Percentiles rank a stretch among this genome's conserved stretches.
Evolutionary conservation across 2,888 invertebrate genomes (phyloP).

Genomic region (Orchestes rusci): DNA sequence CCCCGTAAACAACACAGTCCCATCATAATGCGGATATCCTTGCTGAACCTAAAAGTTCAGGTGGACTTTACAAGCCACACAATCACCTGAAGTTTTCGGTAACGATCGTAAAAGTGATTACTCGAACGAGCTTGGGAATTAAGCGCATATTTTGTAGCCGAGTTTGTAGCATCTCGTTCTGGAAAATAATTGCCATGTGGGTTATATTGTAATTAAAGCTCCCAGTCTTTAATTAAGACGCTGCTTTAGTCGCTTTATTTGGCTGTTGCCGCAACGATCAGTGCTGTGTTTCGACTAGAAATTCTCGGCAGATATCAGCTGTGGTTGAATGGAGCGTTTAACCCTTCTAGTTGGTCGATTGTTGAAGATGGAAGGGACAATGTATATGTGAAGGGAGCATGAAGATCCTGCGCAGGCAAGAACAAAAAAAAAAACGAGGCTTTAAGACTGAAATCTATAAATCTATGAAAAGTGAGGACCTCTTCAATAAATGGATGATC

Average conservation of each 20-base stretch:
- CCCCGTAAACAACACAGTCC: no score
- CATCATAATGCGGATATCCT: no score
- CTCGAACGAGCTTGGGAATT: conserved; percentile 18
- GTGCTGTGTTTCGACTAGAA: conserved; percentile 18
- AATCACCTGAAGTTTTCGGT: conserved; percentile 12
- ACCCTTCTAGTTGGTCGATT: no score
- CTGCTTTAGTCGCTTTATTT: conserved; percentile 20
- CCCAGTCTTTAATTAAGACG: conserved; percentile 25
- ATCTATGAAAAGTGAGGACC: no score
- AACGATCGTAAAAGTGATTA: conserved; percentile 20
- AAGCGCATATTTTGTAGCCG: conserved; percentile 23
- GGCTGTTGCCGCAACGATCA: conserved; percentile 22
- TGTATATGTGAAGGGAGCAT: no score
- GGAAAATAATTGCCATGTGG: conserved; percentile 22
- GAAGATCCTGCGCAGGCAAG: no score
- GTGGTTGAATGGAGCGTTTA: no score
- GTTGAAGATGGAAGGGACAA: no score
- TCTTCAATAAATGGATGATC: no score
- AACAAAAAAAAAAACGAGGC: no score
- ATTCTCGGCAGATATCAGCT: conserved; percentile 13
- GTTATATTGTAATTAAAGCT: conserved; percentile 24
- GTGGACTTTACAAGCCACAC: neutral
- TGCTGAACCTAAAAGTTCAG: no score
- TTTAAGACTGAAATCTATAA: no score
- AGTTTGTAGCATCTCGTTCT: conserved; percentile 21